Conservation (phyloP, 2,888 invertebrate genomes). For the Cremastinae sp. region DNA sequence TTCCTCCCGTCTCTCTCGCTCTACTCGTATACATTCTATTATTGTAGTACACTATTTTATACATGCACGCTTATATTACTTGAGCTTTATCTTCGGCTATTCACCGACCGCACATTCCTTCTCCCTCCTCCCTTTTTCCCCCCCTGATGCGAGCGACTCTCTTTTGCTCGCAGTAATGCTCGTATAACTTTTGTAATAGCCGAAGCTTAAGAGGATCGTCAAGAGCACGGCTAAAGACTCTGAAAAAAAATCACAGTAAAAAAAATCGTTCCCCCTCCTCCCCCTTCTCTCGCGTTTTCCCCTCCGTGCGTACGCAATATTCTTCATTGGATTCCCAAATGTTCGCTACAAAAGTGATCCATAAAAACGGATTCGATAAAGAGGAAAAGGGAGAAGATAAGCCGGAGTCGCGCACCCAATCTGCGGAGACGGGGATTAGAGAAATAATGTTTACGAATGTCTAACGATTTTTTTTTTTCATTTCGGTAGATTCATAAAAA, state of each 20-base stretch:
- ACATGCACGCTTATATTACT: conserved; percentile 40
- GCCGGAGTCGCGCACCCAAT: too few relatives aligned
- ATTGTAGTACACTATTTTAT: conserved; percentile 42
- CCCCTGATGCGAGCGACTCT: conserved; percentile 9
- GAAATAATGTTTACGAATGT: too few relatives aligned
- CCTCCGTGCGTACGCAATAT: not conserved
- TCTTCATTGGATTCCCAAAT: conserved; percentile 9
- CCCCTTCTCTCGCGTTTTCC: not conserved
- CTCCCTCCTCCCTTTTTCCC: not conserved
- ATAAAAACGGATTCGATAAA: conserved; percentile 1
- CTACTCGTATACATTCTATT: conserved; percentile 24
- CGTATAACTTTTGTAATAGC: conserved; percentile 53
- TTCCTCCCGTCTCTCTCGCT: not conserved
- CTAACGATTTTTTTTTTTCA: too few relatives aligned
- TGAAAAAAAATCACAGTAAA: not conserved
- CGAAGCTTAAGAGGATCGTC: conserved; percentile 38
- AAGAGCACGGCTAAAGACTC: conserved; percentile 5
- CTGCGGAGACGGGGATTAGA: too few relatives aligned
- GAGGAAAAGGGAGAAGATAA: too few relatives aligned
- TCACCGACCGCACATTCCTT: conserved; percentile 11
- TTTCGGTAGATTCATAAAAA: too few relatives aligned
- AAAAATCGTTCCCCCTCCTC: not conserved
- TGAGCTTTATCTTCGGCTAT: conserved; percentile 50
- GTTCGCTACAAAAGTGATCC: conserved; percentile 4
- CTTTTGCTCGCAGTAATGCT: conserved; percentile 33